These are phyloP conservation scores for Bruchidius siliquastri DNA, from an alignment of 2,888 invertebrate genomes.

Conservation along the genomic window DNA sequence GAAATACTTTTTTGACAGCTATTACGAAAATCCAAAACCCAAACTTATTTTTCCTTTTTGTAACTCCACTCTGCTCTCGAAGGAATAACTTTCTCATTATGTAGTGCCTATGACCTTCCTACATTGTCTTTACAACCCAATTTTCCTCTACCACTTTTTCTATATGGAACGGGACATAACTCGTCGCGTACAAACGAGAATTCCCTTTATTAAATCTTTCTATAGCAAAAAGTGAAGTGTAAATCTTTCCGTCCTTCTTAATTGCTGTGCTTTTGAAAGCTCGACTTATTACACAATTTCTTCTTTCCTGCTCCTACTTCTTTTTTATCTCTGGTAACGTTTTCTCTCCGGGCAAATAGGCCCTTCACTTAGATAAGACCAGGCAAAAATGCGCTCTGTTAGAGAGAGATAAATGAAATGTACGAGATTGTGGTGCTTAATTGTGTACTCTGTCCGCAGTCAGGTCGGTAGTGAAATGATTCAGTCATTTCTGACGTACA, in stretches of 20 bases:
- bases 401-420: not conserved
- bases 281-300: not conserved
- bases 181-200: not conserved
- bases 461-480: not conserved
- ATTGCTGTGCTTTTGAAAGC: not conserved
- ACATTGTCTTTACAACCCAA: not conserved
- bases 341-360: not conserved
- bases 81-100: not conserved
- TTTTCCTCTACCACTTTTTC: not conserved
- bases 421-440: not conserved
- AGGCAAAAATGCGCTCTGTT: not conserved
- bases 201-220: not conserved
- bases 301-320: not conserved
- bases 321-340: not conserved
- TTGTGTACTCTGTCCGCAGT: not conserved
- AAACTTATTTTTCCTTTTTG: no score
- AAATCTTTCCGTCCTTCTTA: not conserved
- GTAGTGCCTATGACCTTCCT: not conserved
- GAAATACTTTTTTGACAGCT: no score
- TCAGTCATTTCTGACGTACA: not conserved
- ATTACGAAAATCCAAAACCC: no score
- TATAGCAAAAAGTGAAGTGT: not conserved
- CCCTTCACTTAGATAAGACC: not conserved
- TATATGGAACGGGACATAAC: not conserved
- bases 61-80: no score